A percentile compares a stretch with the other conserved stretches of the same genome.
phyloP scores from a whole-genome alignment of 2,888 invertebrate genomes.

The Dioctria linearis region DNA sequence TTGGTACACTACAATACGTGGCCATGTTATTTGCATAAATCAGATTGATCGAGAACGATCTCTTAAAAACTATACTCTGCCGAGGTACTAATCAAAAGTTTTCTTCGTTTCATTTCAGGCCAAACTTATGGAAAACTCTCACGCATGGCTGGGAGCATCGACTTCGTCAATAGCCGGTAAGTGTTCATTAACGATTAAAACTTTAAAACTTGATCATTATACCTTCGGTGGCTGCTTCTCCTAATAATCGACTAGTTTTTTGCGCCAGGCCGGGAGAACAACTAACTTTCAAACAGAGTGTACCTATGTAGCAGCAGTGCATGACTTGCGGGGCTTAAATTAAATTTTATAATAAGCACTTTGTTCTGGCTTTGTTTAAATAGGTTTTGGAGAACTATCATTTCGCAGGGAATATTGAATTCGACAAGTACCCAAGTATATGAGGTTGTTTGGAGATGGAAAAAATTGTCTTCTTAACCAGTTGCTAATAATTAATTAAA shows the following conservation, averaged over 20 bases:
- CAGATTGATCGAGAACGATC: constrained; percentile 44
- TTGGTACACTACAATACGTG: constrained; percentile 10
- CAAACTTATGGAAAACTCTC: constrained; percentile 92
- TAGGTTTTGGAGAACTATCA: constrained; percentile 33
- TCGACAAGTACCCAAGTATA: neutral
- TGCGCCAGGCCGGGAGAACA: neutral
- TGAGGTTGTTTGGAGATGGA: neutral
- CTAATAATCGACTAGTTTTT: constrained; percentile 44
- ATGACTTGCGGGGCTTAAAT: constrained; percentile 33
- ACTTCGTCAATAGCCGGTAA: constrained; percentile 93
- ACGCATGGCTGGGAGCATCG: constrained; percentile 93
- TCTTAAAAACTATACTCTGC: constrained; percentile 25
- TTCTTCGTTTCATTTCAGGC: constrained; percentile 80
- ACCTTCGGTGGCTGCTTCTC: constrained; percentile 45
- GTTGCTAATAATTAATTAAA: neutral
- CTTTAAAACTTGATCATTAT: constrained; percentile 40
- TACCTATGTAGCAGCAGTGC: neutral
- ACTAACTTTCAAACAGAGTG: constrained; percentile 41
- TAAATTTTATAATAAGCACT: constrained; percentile 41
- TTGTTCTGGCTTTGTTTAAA: constrained; percentile 24
- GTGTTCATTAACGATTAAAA: constrained; percentile 49
- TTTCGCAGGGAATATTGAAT: constrained; percentile 14
- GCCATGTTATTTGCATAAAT: constrained; percentile 54
- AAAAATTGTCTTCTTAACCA: neutral
- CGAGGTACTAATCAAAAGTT: constrained; percentile 56